Evolutionary conservation across 2,113 vertebrate genomes (phyloP).

Genomic region (Mastomys natalensis): DNA sequence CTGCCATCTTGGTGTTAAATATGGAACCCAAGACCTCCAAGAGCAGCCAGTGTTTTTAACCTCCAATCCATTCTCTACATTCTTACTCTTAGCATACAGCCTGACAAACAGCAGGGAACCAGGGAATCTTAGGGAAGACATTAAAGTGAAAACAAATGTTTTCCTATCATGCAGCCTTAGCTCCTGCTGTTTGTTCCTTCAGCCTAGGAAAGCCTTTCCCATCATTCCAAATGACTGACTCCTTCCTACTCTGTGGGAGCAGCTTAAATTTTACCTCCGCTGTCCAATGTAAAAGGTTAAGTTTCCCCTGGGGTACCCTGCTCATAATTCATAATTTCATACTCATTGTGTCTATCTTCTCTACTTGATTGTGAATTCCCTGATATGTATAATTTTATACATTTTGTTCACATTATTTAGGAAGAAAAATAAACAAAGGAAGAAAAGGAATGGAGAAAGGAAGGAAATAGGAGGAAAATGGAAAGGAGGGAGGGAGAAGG

Average conservation of each 20-base stretch:
- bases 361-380: not conserved
- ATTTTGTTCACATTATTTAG: not conserved
- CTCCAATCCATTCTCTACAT: not conserved
- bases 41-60: not conserved
- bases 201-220: not conserved
- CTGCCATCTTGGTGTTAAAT: not conserved
- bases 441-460: not conserved
- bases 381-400: not conserved
- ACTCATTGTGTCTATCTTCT: not conserved
- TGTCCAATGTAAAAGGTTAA: not conserved
- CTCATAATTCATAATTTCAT: not conserved
- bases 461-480: rapidly evolving
- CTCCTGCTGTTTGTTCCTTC: not conserved
- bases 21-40: not conserved
- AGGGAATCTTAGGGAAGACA: not conserved
- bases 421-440: not conserved
- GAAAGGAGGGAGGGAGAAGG: too few relatives aligned
- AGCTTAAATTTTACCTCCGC: not conserved
- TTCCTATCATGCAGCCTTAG: not conserved
- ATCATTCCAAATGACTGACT: not conserved
- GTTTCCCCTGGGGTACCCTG: not conserved
- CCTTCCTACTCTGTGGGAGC: not conserved
- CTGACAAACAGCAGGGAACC: not conserved
- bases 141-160: not conserved
- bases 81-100: not conserved